These are phyloP conservation scores for Mormyrus lacerda DNA, from an alignment of 2,113 vertebrate genomes.

Conservation along the genomic window DNA sequence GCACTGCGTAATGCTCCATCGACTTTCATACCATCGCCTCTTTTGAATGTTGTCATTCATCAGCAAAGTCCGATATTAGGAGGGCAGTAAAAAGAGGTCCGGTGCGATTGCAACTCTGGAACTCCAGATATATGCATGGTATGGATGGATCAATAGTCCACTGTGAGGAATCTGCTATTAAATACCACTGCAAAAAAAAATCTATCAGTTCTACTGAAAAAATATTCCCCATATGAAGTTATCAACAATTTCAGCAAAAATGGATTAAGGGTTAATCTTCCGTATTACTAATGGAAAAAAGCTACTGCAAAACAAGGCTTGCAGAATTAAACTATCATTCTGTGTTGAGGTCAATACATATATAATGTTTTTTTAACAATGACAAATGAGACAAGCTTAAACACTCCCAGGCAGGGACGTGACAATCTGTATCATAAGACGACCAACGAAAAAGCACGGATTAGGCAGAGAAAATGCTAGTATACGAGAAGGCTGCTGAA, in stretches of 20 bases:
- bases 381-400: constrained; percentile 21
- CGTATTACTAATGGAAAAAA: neutral
- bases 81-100: neutral
- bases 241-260: neutral
- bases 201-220: neutral
- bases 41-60: constrained; percentile 24
- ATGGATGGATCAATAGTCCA: constrained; percentile 17
- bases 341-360: neutral
- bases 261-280: neutral
- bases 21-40: neutral
- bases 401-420: neutral
- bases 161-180: constrained; percentile 27
- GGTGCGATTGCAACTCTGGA: constrained; percentile 24
- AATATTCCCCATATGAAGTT: neutral
- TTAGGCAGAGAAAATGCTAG: constrained; percentile 7
- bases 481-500: constrained; percentile 17
- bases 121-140: constrained; percentile 16
- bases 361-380: constrained; percentile 15
- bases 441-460: constrained; percentile 9
- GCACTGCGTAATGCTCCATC: neutral
- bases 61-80: constrained; percentile 21
- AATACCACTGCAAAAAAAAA: constrained; percentile 11
- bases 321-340: neutral
- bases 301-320: neutral
- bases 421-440: neutral